Evolutionary conservation across 2,113 vertebrate genomes (phyloP).

Genomic region (Phaethornis superciliosus): DNA sequence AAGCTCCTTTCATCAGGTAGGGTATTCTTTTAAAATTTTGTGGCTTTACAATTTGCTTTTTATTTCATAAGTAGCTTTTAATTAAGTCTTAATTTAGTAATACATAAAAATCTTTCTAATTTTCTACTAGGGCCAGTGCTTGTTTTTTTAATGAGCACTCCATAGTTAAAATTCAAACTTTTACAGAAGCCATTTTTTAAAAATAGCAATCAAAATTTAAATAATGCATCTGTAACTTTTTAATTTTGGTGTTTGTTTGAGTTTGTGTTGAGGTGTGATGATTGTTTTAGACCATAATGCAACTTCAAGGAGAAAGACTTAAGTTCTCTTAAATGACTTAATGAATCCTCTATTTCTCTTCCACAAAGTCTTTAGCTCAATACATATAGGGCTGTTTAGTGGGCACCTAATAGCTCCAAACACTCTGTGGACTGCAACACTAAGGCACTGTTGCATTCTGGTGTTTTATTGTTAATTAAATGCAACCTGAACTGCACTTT

Average conservation of each 20-base stretch:
- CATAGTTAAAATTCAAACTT: neutral
- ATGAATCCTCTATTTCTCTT: neutral
- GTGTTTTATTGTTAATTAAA: neutral
- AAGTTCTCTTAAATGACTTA: neutral
- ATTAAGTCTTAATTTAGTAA: neutral
- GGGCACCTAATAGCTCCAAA: neutral
- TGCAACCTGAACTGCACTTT: neutral
- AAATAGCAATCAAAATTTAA: neutral
- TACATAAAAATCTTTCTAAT: neutral
- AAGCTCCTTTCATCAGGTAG: conserved; percentile 96
- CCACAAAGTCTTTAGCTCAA: neutral
- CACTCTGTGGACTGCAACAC: neutral
- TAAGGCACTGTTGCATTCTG: neutral
- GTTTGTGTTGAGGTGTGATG: neutral
- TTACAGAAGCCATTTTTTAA: neutral
- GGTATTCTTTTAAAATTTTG: neutral
- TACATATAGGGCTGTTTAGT: neutral
- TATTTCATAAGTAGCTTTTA: neutral
- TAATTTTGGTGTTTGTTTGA: neutral
- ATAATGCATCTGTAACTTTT: neutral
- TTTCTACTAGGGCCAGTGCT: neutral
- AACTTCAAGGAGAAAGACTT: neutral
- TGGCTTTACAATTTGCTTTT: neutral
- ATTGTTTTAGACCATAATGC: neutral
- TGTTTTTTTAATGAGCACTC: neutral